These are phyloP conservation scores for Anthrax anthrax DNA, from an alignment of 2,888 invertebrate species.

Conservation along the genomic window DNA sequence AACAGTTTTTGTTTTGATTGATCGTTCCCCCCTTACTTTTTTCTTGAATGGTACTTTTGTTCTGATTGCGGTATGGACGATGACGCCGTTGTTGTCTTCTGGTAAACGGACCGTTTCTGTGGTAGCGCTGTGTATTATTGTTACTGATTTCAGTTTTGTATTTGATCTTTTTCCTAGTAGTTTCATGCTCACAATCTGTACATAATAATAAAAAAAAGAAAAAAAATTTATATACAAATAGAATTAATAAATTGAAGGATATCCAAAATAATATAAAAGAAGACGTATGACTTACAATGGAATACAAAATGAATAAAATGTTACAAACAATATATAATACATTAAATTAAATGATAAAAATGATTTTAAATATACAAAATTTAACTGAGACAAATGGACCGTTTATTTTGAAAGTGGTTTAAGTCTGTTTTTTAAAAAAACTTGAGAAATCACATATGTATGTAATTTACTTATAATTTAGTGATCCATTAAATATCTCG, in stretches of 20 bases:
- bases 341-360: no score
- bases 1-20: constrained; percentile 14
- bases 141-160: constrained; percentile 71
- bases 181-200: constrained; percentile 64
- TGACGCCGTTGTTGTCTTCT: constrained; percentile 57
- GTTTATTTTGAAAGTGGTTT: no score
- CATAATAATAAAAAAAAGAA: constrained; percentile 18
- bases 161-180: constrained; percentile 65
- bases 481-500: no score
- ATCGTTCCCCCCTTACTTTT: constrained; percentile 45
- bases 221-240: not conserved
- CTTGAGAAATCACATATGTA: no score
- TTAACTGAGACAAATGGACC: no score
- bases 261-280: no score
- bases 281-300: no score
- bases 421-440: no score
- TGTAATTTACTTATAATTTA: no score
- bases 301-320: no score
- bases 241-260: not conserved
- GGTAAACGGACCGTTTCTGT: constrained; percentile 77
- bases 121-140: constrained; percentile 79
- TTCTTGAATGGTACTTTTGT: constrained; percentile 77
- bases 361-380: no score
- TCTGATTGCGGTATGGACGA: constrained; percentile 74
- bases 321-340: no score